Evolutionary conservation across 2,797 vertebrate genomes (phyloP), one percentile per base, ranked within the genome.

Genomic region (Denticeps clupeoides): DNA sequence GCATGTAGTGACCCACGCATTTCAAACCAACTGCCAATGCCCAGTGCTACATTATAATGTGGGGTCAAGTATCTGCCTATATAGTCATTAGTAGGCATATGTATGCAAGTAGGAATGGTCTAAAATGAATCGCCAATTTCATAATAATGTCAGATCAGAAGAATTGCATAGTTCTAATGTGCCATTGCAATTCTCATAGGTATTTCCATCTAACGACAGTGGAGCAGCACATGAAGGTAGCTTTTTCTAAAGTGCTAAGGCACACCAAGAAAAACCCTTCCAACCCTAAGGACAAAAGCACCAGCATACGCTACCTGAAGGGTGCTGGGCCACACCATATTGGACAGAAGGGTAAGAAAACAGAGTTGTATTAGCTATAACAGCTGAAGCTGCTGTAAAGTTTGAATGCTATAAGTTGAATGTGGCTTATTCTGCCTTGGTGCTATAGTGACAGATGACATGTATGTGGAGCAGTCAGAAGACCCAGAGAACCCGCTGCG

Each of bases 261-360:
- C 93, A 99, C 74, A 94, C 95, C 15, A 97, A 94, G 82, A 99
- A 99, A 81, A 99, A 97, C 60, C 91, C 93, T 18, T 81, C 89
- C 38, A 97, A 96, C 53, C 76, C 88, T 56, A 99, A 99, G 84
- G 95, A 99, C 71, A 98, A 98, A 80, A 95, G 91, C 67, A 97
- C 94, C 60, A 97, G 91, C 68, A 98, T 99, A 65, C 93, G 95
- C 61, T 94, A 97, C 68, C 85, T 97, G 51, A 97, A 93, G 79
- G 87, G 89, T 45, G 81, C 86, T 55, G 89, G 88, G 26, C 75
- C 87, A 49, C 89, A 93, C 60, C 87, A 87, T 59, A 75, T 87
- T 3, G 90, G 87, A 49, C 93, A 96, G 73, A 99, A 97, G 91
- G 93, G 95, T 93, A 72, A 58, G 51, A 4, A 9, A 7, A 47